Base-by-base conservation (phyloP, 2,113 vertebrate genomes). In the Mormoops blainvillei region DNA sequence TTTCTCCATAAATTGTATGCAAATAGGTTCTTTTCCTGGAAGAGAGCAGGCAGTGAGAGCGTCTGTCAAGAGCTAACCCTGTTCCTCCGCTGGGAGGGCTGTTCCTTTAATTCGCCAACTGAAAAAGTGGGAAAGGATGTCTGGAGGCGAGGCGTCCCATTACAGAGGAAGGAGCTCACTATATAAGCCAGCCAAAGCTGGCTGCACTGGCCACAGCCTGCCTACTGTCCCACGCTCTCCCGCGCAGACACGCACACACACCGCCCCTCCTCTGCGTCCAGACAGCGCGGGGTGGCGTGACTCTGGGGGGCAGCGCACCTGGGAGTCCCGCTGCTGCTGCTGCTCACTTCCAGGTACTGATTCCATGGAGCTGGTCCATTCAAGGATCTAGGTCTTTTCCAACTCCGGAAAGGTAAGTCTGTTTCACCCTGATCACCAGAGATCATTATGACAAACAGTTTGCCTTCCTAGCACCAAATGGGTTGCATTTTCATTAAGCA, bases 101-200 rank as follows among this genome's bases (percentile, higher is more conserved):
- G 98, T 98, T 98, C 98, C 98, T 99, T 99, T 99, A 98, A 98
- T 98, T 98, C 98, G 97, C 95, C 98, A 98, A 98, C 98, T 83
- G 97, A 95, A 96, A 97, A 98, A 97, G 95, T 97, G 94, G 97
- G 93, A 91, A 98, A 97, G 98, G 97, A 94, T 97, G 98, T 98
- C 98, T 98, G 97, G 98, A 98, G 98, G 98, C 98, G 98, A 98
- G 98, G 98, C 98, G 74, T 99, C 98, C 98, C 98, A 97, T 99
- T 99, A 98, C 98, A 98, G 98, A 67, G 98, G 98, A 98, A 98
- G 87, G 98, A 98, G 98, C 98, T 97, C 95, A 81, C 98, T 98
- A 99, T 98, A 99, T 98, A 98, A 98, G 97, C 94, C 98, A 6
- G 98, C 95, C 93, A 98, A 98, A 98, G 97, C 98, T 95, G 98